Evolutionary conservation across 2,888 invertebrate species (phyloP).

Genomic region (Ennomos erosarius): DNA sequence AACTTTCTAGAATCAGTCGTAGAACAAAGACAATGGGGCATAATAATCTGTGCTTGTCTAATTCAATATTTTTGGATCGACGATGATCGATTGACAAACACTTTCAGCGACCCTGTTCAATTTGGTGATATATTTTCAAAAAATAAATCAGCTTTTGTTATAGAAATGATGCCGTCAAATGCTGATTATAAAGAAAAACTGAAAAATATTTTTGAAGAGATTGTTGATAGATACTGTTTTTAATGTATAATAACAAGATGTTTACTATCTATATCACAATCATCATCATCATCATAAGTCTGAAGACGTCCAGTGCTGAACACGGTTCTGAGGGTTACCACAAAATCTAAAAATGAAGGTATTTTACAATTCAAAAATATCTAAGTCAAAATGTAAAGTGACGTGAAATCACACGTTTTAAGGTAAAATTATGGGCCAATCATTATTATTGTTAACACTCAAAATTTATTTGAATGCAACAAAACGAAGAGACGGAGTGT

Average conservation of each 20-base stretch:
- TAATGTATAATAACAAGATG: slow-evolving; percentile 9
- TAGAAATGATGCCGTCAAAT: slow-evolving; percentile 81
- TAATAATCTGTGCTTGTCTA: slow-evolving; percentile 83
- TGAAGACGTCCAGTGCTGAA: too few species aligned
- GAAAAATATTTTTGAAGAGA: slow-evolving; percentile 83
- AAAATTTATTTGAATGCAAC: too few species aligned
- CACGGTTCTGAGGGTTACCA: too few species aligned
- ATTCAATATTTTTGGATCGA: slow-evolving; percentile 83
- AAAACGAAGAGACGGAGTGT: too few species aligned
- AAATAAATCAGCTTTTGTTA: slow-evolving; percentile 82
- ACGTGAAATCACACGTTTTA: too few species aligned
- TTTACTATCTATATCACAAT: too few species aligned
- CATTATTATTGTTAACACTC: too few species aligned
- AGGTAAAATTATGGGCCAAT: too few species aligned
- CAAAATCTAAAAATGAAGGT: too few species aligned
- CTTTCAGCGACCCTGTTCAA: slow-evolving; percentile 75
- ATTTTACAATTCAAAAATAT: neutral
- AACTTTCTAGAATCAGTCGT: slow-evolving; percentile 75
- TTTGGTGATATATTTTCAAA: slow-evolving; percentile 83
- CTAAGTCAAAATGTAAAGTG: too few species aligned
- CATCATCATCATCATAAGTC: too few species aligned
- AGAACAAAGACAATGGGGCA: slow-evolving; percentile 80
- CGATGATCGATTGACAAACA: slow-evolving; percentile 70
- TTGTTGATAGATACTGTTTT: slow-evolving; percentile 76
- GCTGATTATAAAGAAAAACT: slow-evolving; percentile 77